Evolutionary conservation across 2,888 invertebrate genomes (phyloP).

Genomic region (Drosophila multiciliata): DNA sequence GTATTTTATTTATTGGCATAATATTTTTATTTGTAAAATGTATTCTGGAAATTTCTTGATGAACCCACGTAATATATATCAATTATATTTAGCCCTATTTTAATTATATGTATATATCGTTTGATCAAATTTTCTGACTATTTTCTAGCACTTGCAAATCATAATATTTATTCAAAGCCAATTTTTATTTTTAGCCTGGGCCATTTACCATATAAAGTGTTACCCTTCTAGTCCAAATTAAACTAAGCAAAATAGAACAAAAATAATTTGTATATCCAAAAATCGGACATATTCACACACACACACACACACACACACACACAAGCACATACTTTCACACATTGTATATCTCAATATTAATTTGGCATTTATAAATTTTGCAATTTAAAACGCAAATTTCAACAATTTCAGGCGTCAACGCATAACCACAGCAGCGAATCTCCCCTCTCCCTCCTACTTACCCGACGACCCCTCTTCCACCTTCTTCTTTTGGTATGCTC

Average conservation of each 20-base stretch:
- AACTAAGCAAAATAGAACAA: slow-evolving; percentile 17
- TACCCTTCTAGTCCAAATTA: slow-evolving; percentile 15
- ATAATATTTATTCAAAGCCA: background rate
- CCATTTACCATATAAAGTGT: slow-evolving; percentile 20
- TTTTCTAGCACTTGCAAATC: background rate
- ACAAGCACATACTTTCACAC: slow-evolving; percentile 1
- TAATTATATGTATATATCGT: background rate
- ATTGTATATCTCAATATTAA: slow-evolving; percentile 63
- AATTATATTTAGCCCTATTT: background rate
- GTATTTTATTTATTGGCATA: background rate
- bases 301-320: background rate
- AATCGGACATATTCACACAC: slow-evolving; percentile 1
- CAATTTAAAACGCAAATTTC: slow-evolving; percentile 70
- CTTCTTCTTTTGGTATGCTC: slow-evolving; percentile 16
- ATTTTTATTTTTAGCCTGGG: slow-evolving; percentile 1
- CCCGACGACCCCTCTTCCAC: background rate
- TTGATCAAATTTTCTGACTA: background rate
- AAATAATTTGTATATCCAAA: slow-evolving; percentile 29
- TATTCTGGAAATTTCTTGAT: background rate
- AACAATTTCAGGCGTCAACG: slow-evolving; percentile 77
- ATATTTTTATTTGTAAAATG: background rate
- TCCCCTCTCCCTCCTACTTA: background rate
- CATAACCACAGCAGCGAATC: slow-evolving; percentile 62
- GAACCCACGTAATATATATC: background rate
- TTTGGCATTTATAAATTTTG: slow-evolving; percentile 70